Conservation (phyloP, 2,888 invertebrate species). For the Carabus problematicus region DNA sequence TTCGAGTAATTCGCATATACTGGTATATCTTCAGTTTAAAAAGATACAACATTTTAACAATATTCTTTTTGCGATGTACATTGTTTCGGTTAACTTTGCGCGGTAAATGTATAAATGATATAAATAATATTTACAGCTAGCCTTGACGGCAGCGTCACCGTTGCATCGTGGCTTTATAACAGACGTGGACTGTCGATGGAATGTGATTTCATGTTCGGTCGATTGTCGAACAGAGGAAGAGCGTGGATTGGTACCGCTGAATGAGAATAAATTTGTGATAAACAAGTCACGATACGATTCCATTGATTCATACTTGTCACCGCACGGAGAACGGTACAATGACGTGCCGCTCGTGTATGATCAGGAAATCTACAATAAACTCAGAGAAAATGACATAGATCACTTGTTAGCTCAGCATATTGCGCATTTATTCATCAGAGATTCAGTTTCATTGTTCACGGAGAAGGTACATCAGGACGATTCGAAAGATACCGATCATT, state of each 20-base stretch:
- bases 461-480: conserved; percentile 96
- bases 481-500: conserved; percentile 93
- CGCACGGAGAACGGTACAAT: conserved; percentile 89
- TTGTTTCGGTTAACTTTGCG: too few species aligned
- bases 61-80: too few species aligned
- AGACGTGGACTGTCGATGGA: conserved; percentile 98
- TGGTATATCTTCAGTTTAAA: too few species aligned
- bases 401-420: conserved; percentile 92
- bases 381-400: conserved; percentile 90
- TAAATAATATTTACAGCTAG: conserved; percentile 70
- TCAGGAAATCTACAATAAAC: conserved; percentile 78
- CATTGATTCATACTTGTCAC: conserved; percentile 95
- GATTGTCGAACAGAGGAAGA: conserved; percentile 95
- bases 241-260: conserved; percentile 77
- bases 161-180: conserved; percentile 92
- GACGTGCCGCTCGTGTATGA: conserved; percentile 93
- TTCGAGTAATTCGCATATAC: too few species aligned
- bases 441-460: conserved; percentile 92
- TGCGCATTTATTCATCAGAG: conserved; percentile 97
- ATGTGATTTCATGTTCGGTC: conserved; percentile 93
- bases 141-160: conserved; percentile 96
- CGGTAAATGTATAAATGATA: neutral
- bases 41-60: too few species aligned
- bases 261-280: conserved; percentile 80
- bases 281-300: conserved; percentile 97